phyloP scores from a whole-genome alignment of 2,113 vertebrate genomes.

The Prionailurus bengalensis region DNA sequence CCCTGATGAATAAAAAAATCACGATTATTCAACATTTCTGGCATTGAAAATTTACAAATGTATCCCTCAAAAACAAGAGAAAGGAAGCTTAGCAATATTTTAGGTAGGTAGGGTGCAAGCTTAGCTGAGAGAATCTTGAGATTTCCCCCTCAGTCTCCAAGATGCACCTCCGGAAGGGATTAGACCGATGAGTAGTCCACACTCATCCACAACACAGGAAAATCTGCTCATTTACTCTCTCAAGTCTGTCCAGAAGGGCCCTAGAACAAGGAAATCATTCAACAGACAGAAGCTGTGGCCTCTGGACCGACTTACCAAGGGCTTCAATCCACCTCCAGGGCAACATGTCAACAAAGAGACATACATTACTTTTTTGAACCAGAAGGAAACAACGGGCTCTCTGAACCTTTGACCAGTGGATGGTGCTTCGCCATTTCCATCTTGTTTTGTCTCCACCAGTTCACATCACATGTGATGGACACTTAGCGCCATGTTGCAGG shows the following conservation, averaged over 20 bases:
- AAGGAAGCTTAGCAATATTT: neutral
- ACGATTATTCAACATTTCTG: neutral
- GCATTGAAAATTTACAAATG: neutral
- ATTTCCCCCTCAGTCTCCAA: neutral
- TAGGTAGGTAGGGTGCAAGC: neutral
- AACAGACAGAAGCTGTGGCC: neutral
- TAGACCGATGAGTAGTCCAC: neutral
- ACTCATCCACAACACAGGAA: neutral
- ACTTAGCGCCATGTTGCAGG: too few species aligned
- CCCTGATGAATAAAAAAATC: neutral
- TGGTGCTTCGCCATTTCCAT: neutral
- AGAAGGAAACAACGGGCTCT: neutral
- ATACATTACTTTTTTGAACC: fast-evolving
- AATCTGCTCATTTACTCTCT: neutral
- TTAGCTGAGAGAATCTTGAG: neutral
- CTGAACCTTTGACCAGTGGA: neutral
- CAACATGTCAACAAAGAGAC: neutral
- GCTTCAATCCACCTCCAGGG: neutral
- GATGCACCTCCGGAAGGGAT: too few species aligned
- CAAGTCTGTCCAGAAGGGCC: neutral
- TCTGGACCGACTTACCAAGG: neutral
- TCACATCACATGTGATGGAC: too few species aligned
- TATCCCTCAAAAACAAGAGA: neutral
- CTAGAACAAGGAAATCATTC: neutral
- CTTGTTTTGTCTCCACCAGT: neutral